Evolutionary conservation across 2,113 vertebrate species (phyloP).

Genomic region (Alouatta palliata): DNA sequence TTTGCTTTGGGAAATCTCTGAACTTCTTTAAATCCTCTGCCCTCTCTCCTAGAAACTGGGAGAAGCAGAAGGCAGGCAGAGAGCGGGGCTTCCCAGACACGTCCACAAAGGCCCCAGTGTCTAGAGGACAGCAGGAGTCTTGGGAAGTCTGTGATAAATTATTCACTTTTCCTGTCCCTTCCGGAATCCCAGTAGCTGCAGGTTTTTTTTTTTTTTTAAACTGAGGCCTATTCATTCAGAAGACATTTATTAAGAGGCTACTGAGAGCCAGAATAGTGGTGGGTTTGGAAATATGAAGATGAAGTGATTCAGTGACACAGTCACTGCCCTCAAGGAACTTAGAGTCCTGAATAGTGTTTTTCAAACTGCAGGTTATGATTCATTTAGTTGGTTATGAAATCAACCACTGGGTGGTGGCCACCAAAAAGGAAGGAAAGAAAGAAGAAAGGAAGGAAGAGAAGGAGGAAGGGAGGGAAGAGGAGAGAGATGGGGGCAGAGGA

Average conservation of each 20-base stretch:
- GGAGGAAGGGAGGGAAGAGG: background rate
- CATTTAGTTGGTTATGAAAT: slow-evolving; percentile 41
- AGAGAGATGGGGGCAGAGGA: background rate
- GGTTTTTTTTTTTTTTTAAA: slow-evolving; percentile 23
- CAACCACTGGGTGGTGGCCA: background rate
- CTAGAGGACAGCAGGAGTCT: slow-evolving; percentile 56
- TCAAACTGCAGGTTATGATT: slow-evolving; percentile 42
- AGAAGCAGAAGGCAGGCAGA: slow-evolving; percentile 31
- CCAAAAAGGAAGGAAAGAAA: background rate
- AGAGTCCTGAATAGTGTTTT: slow-evolving; percentile 56
- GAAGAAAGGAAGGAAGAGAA: background rate
- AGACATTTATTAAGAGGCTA: slow-evolving; percentile 61
- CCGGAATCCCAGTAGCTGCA: slow-evolving; percentile 68
- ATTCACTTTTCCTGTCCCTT: slow-evolving; percentile 66
- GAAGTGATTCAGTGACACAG: slow-evolving; percentile 26
- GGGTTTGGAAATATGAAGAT: slow-evolving; percentile 48
- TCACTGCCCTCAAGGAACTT: slow-evolving; percentile 75
- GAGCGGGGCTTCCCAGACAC: slow-evolving; percentile 38
- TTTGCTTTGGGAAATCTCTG: slow-evolving; percentile 66
- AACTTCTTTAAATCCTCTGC: slow-evolving; percentile 67
- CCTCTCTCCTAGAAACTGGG: slow-evolving; percentile 47
- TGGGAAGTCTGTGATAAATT: slow-evolving; percentile 71
- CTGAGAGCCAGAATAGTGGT: slow-evolving; percentile 30
- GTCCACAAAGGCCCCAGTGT: slow-evolving; percentile 69
- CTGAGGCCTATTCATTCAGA: slow-evolving; percentile 71